These are phyloP conservation scores for Drosophila trapezifrons DNA, from an alignment of 1,140 invertebrate genomes.

Conservation along the genomic window DNA sequence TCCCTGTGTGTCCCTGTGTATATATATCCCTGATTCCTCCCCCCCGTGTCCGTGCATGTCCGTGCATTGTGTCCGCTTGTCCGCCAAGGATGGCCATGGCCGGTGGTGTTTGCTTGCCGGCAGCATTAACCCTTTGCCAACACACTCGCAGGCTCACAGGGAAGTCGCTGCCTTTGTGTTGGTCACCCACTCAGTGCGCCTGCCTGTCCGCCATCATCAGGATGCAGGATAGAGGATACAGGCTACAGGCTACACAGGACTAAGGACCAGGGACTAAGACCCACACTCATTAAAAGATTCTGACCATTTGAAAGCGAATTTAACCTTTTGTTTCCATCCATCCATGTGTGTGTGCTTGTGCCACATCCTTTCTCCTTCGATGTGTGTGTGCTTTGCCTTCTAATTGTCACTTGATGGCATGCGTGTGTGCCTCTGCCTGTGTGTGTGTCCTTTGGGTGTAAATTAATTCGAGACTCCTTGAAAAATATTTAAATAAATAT, in stretches of 20 bases:
- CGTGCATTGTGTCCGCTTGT: conserved; percentile 22
- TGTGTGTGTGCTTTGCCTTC: conserved; percentile 52
- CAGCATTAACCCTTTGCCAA: conserved; percentile 73
- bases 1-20: conserved; percentile 4
- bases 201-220: conserved; percentile 70
- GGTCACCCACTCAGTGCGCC: conserved; percentile 76
- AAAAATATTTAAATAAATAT: conserved; percentile 71
- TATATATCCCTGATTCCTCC: not conserved
- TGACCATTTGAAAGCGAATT: conserved; percentile 81
- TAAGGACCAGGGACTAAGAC: not conserved
- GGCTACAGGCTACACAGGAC: conserved; percentile 1
- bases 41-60: conserved; percentile 2
- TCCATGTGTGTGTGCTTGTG: conserved; percentile 4
- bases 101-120: conserved; percentile 78
- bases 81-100: conserved; percentile 49
- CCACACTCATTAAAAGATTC: conserved; percentile 74
- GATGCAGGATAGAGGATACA: not conserved
- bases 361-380: conserved; percentile 8
- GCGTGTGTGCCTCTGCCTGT: conserved; percentile 5
- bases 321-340: conserved; percentile 74
- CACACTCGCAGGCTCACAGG: conserved; percentile 18
- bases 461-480: conserved; percentile 73
- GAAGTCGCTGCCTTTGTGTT: conserved; percentile 40
- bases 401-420: conserved; percentile 71
- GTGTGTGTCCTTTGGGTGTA: conserved; percentile 62